A percentile compares a stretch with the other conserved stretches of the same genome.
Evolutionary conservation across 2,888 invertebrate genomes (phyloP).

Genomic region (Drosophila limbata): DNA sequence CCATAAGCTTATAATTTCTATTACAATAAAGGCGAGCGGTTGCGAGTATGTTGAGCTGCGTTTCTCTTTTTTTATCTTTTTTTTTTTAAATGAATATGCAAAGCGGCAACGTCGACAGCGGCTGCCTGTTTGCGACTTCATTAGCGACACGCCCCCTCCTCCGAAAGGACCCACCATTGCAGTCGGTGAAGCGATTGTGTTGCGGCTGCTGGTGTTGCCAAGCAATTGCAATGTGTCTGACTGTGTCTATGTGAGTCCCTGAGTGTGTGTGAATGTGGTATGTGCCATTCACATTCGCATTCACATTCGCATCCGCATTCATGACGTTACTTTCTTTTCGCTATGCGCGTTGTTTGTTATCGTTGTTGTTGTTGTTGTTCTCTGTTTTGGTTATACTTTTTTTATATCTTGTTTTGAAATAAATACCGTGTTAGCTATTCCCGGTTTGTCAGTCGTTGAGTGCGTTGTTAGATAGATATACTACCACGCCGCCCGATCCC

Average conservation of each 20-base stretch:
- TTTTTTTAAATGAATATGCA: constrained; percentile 65
- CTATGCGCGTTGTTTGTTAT: constrained; percentile 11
- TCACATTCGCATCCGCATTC: constrained; percentile 21
- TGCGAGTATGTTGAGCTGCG: constrained; percentile 42
- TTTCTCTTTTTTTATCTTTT: constrained; percentile 20
- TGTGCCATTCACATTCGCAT: constrained; percentile 38
- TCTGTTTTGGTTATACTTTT: constrained; percentile 21
- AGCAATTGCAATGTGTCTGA: constrained; percentile 62
- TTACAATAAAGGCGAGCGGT: constrained; percentile 67
- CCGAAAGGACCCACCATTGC: constrained; percentile 36
- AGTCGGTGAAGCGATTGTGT: constrained; percentile 21
- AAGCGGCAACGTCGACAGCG: constrained; percentile 50
- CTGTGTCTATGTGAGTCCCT: not conserved
- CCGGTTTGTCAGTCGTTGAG: constrained; percentile 43
- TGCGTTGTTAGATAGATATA: constrained; percentile 43
- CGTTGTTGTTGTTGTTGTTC: not conserved
- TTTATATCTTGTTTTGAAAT: constrained; percentile 65
- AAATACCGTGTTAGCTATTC: constrained; percentile 67
- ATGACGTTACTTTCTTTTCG: constrained; percentile 35
- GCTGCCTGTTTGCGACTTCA: constrained; percentile 78
- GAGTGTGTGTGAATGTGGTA: not conserved
- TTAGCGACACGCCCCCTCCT: constrained; percentile 62
- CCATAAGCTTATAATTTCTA: constrained; percentile 75
- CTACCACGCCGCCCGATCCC: not conserved
- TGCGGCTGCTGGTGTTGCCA: constrained; percentile 66